Evolutionary conservation across 2,888 invertebrate genomes (phyloP).

Genomic region (Spisula solida): DNA sequence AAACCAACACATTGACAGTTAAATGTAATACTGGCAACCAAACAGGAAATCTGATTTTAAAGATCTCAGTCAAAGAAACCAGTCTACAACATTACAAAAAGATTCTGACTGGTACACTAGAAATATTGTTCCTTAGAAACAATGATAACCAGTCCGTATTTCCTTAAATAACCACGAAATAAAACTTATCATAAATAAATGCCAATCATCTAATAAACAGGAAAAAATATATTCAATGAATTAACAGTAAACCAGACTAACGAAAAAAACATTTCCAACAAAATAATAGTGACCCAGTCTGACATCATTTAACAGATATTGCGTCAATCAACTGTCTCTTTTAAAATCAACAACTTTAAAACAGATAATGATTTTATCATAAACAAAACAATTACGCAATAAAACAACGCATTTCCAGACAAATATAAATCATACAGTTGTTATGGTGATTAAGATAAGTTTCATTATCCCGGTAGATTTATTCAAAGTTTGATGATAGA

Average conservation of each 20-base stretch:
- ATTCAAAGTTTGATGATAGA: no score
- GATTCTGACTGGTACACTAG: background rate
- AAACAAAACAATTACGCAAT: background rate
- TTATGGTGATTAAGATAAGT: background rate
- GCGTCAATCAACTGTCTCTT: background rate
- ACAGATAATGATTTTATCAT: background rate
- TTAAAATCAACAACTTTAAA: background rate
- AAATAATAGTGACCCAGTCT: background rate
- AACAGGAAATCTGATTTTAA: constrained; percentile 4
- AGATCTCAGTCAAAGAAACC: background rate
- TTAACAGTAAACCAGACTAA: background rate
- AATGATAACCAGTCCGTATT: background rate
- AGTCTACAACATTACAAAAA: background rate
- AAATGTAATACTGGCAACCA: background rate
- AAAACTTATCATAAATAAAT: constrained; percentile 10
- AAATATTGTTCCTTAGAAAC: background rate
- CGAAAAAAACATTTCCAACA: background rate
- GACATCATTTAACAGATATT: background rate
- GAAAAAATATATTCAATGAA: background rate
- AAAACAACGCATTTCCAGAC: background rate
- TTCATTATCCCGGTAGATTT: background rate
- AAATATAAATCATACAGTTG: background rate
- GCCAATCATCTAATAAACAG: background rate
- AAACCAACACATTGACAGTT: background rate
- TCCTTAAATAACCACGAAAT: constrained; percentile 1